Conservation (phyloP, 2,113 vertebrate species). For the Machaerirhynchus nigripectus region DNA sequence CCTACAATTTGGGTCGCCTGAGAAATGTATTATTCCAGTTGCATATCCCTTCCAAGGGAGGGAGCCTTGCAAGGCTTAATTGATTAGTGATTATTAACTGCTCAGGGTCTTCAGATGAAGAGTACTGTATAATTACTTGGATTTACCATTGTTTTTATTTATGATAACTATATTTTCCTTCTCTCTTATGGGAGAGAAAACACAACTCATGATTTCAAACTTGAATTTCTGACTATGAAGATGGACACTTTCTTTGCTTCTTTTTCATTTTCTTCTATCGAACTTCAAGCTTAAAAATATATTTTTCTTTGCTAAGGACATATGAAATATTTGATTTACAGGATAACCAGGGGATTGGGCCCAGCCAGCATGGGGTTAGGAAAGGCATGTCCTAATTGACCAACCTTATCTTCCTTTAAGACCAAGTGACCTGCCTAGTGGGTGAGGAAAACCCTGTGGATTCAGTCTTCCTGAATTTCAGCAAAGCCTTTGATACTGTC, state of each 20-base stretch:
- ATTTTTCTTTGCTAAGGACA: background rate
- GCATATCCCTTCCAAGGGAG: background rate
- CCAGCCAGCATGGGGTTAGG: background rate
- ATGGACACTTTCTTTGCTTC: background rate
- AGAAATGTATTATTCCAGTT: background rate
- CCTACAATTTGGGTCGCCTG: background rate
- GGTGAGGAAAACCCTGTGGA: background rate
- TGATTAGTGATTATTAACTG: constrained; percentile 13
- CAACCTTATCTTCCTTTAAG: background rate
- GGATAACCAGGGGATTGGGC: background rate
- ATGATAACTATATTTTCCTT: background rate
- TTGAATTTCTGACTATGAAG: background rate
- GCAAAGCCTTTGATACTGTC: background rate
- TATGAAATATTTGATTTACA: background rate
- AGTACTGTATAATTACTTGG: background rate
- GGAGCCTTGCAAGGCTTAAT: constrained; percentile 3
- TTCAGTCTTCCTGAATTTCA: background rate
- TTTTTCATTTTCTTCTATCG: background rate
- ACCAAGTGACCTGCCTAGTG: no score
- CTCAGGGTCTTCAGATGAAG: background rate
- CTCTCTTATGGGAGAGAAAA: background rate
- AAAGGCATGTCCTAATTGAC: background rate
- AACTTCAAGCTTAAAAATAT: background rate
- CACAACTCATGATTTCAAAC: background rate
- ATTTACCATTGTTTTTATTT: background rate